Evolutionary conservation across 2,797 vertebrate genomes (phyloP).

Genomic region (Poecilia picta): DNA sequence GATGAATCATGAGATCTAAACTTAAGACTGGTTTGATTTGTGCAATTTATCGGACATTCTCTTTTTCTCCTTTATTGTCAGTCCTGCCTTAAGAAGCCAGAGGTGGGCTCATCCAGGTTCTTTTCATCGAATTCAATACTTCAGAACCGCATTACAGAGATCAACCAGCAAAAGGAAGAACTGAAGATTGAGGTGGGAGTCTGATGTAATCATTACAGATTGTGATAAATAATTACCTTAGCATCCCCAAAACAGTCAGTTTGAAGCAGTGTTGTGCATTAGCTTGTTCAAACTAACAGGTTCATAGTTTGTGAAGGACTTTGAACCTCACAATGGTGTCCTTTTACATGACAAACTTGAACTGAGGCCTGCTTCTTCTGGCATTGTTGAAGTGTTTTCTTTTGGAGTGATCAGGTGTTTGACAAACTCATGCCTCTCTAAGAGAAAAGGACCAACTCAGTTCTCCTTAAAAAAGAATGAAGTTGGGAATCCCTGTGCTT

Average conservation of each 20-base stretch:
- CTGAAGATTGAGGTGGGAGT: constrained; percentile 87
- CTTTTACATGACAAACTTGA: background rate
- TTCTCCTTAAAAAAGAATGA: background rate
- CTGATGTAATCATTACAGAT: background rate
- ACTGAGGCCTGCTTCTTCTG: background rate
- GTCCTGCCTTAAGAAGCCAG: constrained; percentile 57
- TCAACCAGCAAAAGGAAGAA: constrained; percentile 89
- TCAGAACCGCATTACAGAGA: constrained; percentile 85
- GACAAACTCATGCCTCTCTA: background rate
- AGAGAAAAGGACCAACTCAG: background rate
- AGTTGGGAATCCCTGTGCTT: background rate
- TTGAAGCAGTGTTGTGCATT: background rate
- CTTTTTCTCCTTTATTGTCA: constrained; percentile 30
- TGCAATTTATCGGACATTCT: background rate
- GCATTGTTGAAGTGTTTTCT: background rate
- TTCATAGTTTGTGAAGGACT: background rate
- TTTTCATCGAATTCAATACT: constrained; percentile 72
- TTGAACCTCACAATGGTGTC: background rate
- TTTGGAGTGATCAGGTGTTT: background rate
- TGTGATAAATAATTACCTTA: background rate
- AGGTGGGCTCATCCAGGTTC: constrained; percentile 49
- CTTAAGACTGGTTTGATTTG: background rate
- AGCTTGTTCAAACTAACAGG: background rate
- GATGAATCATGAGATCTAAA: background rate
- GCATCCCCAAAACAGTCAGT: background rate